phyloP scores from a whole-genome alignment of 2,888 invertebrate species.

The Carcina quercana region DNA sequence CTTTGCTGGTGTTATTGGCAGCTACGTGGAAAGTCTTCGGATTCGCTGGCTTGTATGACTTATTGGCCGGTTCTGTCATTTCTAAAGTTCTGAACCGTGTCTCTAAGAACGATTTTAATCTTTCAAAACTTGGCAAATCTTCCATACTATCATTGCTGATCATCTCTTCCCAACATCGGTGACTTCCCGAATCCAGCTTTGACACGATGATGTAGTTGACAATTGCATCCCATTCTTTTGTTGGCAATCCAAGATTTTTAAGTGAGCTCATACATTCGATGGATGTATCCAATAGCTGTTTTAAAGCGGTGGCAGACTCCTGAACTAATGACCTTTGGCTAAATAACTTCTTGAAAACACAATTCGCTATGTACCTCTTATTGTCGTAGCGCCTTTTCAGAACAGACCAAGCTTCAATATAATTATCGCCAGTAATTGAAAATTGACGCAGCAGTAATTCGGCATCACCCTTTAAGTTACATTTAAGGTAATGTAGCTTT shows the following conservation, averaged over 20 bases:
- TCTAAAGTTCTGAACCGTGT: background rate
- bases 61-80: no score
- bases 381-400: background rate
- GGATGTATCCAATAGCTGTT: background rate
- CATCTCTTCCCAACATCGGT: no score
- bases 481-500: constrained; percentile 12
- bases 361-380: constrained; percentile 1
- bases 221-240: constrained; percentile 1
- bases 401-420: background rate
- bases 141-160: no score
- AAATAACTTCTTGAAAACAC: background rate
- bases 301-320: constrained; percentile 1
- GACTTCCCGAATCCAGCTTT: no score
- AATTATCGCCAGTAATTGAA: constrained; percentile 5
- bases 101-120: background rate
- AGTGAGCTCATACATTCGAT: background rate
- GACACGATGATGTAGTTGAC: no score
- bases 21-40: background rate
- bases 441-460: constrained; percentile 9
- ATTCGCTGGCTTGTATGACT: no score
- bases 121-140: background rate
- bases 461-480: constrained; percentile 9
- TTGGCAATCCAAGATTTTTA: background rate
- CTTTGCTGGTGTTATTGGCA: background rate
- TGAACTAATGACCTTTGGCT: background rate